A percentile compares a stretch with the other conserved stretches of the same genome.
Conservation (phyloP, 2,113 vertebrate genomes). For the Mesembrinibis cayennensis region DNA sequence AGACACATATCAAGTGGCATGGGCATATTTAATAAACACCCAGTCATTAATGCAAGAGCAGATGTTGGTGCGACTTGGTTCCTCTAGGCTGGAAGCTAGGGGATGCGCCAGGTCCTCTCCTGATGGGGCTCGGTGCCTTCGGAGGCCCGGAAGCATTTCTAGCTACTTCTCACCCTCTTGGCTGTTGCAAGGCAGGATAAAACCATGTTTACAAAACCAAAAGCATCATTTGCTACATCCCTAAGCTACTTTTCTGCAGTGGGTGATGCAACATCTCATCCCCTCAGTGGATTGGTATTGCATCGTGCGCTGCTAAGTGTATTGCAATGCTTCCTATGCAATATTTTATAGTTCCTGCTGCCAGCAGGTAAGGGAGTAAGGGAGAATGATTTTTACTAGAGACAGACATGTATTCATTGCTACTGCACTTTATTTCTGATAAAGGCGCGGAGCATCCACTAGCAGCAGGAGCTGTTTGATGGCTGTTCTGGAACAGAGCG, state of each 20-base stretch:
- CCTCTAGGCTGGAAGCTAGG: not conserved
- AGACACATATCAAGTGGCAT: not conserved
- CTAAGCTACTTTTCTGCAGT: not conserved
- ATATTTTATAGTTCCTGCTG: not conserved
- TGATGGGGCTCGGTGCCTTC: fast-evolving
- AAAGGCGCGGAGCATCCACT: not conserved
- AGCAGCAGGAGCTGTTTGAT: not conserved
- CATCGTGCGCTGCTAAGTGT: fast-evolving
- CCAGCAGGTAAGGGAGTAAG: not conserved
- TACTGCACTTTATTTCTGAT: not conserved
- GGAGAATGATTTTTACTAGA: not conserved
- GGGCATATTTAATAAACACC: not conserved
- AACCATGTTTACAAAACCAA: not conserved
- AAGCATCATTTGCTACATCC: not conserved
- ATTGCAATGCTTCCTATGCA: not conserved
- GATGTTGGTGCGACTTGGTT: not conserved
- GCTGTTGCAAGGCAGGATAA: not conserved
- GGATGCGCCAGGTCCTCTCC: not conserved
- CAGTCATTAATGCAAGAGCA: fast-evolving
- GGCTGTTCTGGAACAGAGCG: not conserved
- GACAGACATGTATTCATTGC: not conserved
- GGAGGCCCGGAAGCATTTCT: not conserved
- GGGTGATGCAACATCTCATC: not conserved
- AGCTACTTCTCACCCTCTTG: not conserved
- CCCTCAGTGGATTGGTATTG: not conserved